Base-by-base conservation (phyloP, 1,140 invertebrate genomes). In the Delia radicum region DNA sequence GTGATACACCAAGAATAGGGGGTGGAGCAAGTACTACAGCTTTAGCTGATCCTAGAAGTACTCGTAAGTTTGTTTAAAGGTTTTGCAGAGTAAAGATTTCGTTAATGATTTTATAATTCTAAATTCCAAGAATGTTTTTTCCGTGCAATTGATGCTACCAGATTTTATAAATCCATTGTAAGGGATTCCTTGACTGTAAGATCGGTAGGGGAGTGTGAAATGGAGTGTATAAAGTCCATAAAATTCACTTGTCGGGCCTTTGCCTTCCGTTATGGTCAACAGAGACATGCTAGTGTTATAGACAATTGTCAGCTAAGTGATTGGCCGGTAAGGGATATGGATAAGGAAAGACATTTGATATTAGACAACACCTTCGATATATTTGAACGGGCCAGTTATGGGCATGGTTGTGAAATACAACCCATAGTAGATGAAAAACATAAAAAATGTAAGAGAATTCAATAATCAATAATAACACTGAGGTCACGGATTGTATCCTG, bases 221-320 rank as follows among this genome's bases (percentile, higher is more conserved):
- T 91, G 13, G 92, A 93, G 78, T 94, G 93, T 77, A 89, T 93
- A 4, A 86, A 89, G 55, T 88, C 91, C 0, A 87, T 87, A 1
- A 89, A 89, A 48, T 95, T 94, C 86, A 92, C 92, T 15, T 95
- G 94, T 79, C 88, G 93, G 73, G 91, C 92, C 37, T 94, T 94
- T 78, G 92, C 92, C 77, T 95, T 90, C 80, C 92, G 92, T 75
- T 93, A 92, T 78, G 91, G 90, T 2, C 85, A 91, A 4, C 89
- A 90, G 26, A 84, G 88, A 2, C 90, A 90, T 74, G 90, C 90
- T 0, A 90, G 91, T 37, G 86, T 89, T 21, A 83, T 90, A 1
- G 91, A 92, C 77, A 93, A 93, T 80, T 95, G 93, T 79, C 90
- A 91, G 26, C 79, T 95, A 5, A 93, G 91, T 2, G 93, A 94